Percentiles rank a stretch among this genome's conserved stretches.
Conservation (phyloP, 2,113 vertebrate genomes). For the Tragelaphus scriptus region DNA sequence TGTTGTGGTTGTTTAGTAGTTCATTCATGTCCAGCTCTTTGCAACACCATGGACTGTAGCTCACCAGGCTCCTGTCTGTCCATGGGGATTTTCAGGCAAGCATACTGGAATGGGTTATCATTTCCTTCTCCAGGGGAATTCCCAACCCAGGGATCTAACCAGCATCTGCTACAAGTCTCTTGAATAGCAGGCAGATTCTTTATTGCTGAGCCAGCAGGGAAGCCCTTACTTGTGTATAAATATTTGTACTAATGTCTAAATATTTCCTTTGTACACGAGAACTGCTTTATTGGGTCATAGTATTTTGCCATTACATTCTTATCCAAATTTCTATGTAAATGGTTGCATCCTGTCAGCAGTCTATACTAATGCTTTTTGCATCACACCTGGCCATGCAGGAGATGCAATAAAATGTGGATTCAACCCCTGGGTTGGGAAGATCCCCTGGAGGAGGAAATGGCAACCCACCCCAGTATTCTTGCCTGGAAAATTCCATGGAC, state of each 20-base stretch:
- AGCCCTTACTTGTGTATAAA: neutral
- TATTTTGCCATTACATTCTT: neutral
- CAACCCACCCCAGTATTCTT: neutral
- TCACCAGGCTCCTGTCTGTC: neutral
- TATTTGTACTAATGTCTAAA: neutral
- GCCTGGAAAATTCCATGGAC: neutral
- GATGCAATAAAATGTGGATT: neutral
- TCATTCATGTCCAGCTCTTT: neutral
- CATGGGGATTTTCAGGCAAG: neutral
- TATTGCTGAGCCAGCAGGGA: neutral
- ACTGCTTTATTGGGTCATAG: neutral
- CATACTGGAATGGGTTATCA: neutral
- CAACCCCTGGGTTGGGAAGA: neutral
- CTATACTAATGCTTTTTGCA: neutral
- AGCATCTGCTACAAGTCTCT: neutral
- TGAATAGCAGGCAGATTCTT: neutral
- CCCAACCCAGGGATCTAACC: neutral
- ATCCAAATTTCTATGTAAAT: neutral
- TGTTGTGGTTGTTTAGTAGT: neutral
- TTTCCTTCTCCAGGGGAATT: neutral
- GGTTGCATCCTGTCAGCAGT: neutral
- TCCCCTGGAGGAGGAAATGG: neutral
- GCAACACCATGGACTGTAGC: neutral
- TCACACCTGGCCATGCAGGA: neutral
- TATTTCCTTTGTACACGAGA: neutral